phyloP scores from a whole-genome alignment of 92 coral and sea anemone genomes.

The Epizoanthus rinbou region DNA sequence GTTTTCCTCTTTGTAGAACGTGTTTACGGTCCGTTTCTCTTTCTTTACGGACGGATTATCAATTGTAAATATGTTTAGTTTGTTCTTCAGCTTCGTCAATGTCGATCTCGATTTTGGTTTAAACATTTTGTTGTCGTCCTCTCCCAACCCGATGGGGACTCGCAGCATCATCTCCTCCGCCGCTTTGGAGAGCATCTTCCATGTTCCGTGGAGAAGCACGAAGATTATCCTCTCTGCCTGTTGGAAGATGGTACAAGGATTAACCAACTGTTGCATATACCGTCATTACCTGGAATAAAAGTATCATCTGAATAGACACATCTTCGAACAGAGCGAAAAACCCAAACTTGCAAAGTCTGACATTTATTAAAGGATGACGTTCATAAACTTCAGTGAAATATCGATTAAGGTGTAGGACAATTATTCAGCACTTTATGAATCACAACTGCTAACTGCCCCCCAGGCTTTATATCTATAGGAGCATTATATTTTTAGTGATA shows the following conservation, averaged over 20 bases:
- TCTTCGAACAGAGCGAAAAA: too few species aligned
- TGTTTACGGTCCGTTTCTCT: constrained; percentile 25
- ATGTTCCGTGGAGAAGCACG: constrained; percentile 15
- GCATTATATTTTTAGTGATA: too few species aligned
- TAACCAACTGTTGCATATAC: too few species aligned
- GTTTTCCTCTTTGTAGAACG: constrained; percentile 10
- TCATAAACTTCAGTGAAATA: too few species aligned
- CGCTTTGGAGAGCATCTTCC: constrained; percentile 28
- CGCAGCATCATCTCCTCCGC: constrained; percentile 30
- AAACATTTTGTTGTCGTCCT: neutral
- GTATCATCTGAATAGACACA: too few species aligned
- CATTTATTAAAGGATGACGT: too few species aligned
- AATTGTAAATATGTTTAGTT: constrained; percentile 7
- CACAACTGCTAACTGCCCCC: too few species aligned
- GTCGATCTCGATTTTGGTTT: neutral
- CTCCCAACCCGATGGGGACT: neutral
- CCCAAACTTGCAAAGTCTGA: too few species aligned
- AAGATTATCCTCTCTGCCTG: constrained; percentile 6
- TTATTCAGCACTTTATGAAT: too few species aligned
- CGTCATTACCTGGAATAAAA: too few species aligned
- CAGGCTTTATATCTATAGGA: too few species aligned
- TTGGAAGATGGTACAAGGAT: neutral
- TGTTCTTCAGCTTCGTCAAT: neutral
- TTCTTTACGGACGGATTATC: constrained; percentile 26
- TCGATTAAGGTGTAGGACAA: too few species aligned